Evolutionary conservation across 2,888 invertebrate species (phyloP), one percentile per base, ranked within the genome.

Genomic region (Abrostola tripartita): DNA sequence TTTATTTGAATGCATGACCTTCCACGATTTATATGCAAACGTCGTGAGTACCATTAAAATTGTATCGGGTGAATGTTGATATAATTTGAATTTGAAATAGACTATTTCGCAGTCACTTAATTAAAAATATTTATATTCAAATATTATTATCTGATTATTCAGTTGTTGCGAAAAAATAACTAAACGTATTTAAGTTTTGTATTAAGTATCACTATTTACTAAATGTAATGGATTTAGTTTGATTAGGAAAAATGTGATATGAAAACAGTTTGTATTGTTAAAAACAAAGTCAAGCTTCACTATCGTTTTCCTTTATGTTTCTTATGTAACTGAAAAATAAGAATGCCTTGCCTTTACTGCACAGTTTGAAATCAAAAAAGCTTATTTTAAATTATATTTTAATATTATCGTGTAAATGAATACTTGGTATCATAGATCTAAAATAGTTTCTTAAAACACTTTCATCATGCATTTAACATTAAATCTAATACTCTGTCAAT

Each of bases 401-500:
- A 47, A 47, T 47, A 14, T 61, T 61, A 71, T 68, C 53, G 11
- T 68, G 68, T 79, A 78, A 79, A 61, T 63, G 71, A 74, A 55
- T 64, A 74, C 40, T 72, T 52, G 49, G 40, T 75, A 61, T 68
- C 65, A 71, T 71, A 66, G 36, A 56, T 66, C 41, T 63, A 71
- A 24, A 24, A 24, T 63, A 63, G 61, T 60, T 74, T 65, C 12
- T 64, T 55, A 68, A 73, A 60, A 78, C 73, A 82, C 73, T 70
- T 70, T 57, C 56, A 9, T 50, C 41, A 64, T 72, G 70, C 44
- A 76, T 67, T 69, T 55, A 61, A 68, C 58, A 60, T 61, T 75
- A 67, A 76, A 65, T 69, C 76, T 84, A 82, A 74, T 82, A 81
- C 80, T 85, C 86, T 90, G 85, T 85, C 77, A 88, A 90, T 90